Evolutionary conservation across 1,140 invertebrate species (phyloP).

Genomic region (Ylistrum balloti): DNA sequence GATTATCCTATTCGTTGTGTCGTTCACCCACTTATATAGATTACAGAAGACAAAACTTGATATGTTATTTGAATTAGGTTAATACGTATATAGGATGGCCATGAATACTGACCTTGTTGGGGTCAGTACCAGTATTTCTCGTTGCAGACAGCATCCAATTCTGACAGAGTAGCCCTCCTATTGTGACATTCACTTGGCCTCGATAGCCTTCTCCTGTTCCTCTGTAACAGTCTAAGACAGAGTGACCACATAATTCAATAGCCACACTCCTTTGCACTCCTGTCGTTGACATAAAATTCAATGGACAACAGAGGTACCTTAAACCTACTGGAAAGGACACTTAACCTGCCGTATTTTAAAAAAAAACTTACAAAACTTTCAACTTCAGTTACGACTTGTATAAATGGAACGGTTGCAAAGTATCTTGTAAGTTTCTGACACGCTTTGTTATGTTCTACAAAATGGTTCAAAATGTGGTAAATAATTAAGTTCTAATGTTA

Average conservation of each 20-base stretch:
- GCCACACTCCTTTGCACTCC: background rate
- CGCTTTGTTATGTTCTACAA: too few relatives aligned
- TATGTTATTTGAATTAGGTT: too few relatives aligned
- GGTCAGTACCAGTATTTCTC: slow-evolving; percentile 63
- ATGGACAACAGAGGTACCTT: too few relatives aligned
- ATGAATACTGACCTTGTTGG: slow-evolving; percentile 61
- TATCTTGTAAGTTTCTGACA: too few relatives aligned
- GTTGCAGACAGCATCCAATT: slow-evolving; percentile 65
- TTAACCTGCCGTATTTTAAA: background rate
- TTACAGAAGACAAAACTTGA: too few relatives aligned
- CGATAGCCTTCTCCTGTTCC: slow-evolving; percentile 71
- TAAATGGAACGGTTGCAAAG: background rate
- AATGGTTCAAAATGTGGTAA: too few relatives aligned
- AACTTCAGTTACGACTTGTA: background rate
- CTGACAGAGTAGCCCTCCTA: slow-evolving; percentile 65
- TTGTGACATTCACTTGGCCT: slow-evolving; percentile 63
- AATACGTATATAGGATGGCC: background rate
- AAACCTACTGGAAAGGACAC: background rate
- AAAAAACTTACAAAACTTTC: background rate
- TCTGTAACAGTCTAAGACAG: slow-evolving; percentile 70
- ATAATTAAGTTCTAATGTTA: too few relatives aligned
- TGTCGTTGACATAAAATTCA: too few relatives aligned
- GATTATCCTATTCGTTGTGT: too few relatives aligned
- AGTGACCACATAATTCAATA: background rate
- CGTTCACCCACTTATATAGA: too few relatives aligned